Percentiles rank a stretch among this genome's conserved stretches.
Conservation (phyloP, 2,888 invertebrate species). For the Incurvaria masculella region DNA sequence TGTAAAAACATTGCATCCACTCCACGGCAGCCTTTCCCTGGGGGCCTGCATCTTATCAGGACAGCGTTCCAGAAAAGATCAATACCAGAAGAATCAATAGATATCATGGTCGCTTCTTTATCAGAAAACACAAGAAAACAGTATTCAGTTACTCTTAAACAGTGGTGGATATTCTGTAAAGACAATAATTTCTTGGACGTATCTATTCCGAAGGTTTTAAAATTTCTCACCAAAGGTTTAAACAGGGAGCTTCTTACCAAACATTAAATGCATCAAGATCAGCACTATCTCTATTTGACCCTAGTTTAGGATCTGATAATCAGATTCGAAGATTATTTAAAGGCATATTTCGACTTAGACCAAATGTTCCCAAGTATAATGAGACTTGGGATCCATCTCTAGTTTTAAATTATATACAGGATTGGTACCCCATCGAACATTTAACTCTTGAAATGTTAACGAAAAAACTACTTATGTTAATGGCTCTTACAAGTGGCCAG, state of each 20-base stretch:
- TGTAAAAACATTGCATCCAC: conserved; percentile 8
- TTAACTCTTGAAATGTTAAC: too few species aligned
- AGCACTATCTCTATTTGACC: conserved; percentile 4
- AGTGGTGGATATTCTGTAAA: not conserved
- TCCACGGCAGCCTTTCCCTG: conserved; percentile 7
- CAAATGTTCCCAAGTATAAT: too few species aligned
- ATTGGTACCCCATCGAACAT: too few species aligned
- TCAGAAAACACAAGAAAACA: conserved; percentile 1
- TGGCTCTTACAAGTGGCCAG: too few species aligned
- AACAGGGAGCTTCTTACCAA: not conserved
- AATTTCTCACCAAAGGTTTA: not conserved
- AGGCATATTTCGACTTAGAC: conserved; percentile 3
- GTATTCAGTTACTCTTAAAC: not conserved
- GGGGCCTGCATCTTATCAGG: conserved; percentile 5
- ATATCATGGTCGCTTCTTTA: conserved; percentile 2
- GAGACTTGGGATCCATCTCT: too few species aligned
- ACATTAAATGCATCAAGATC: conserved; percentile 1
- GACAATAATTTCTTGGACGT: not conserved
- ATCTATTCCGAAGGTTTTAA: not conserved
- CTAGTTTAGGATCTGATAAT: conserved; percentile 1
- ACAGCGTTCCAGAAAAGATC: not conserved
- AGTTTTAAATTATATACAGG: too few species aligned
- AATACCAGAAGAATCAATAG: not conserved
- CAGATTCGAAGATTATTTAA: conserved; percentile 2
- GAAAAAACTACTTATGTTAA: too few species aligned